Base-by-base conservation (phyloP, 2,888 invertebrate species). In the Dromius quadrimaculatus region DNA sequence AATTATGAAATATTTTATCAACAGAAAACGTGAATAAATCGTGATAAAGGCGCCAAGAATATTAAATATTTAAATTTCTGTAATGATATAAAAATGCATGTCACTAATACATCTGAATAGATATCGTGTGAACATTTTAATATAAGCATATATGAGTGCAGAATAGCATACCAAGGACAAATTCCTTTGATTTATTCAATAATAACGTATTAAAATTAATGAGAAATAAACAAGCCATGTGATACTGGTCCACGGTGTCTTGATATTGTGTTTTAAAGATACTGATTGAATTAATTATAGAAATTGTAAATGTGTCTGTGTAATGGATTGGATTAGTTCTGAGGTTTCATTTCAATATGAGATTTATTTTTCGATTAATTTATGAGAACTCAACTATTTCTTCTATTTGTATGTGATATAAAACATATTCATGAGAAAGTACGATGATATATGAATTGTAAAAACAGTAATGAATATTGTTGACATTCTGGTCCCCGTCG, bases 151-250 rank as follows among this genome's bases (percentile, higher is more conserved):
- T 41, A 17, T 41, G 41, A 41, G 41, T 41, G 2, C 41, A 41
- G 41, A 17, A 41, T 11, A 15, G 41, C 8, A 41, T n/a, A n/a
- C 22, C 66, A 66, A 66, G 66, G 66, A 38, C 54, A 66, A 20
- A 66, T 66, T 66, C 66, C 66, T 22, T 41, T 19, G 38, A 66
- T 54, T 66, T 66, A 66, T 57, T 66, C 66, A 66, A 66, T 66
- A 66, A 66, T 63, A 66, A 66, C 66, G 57, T 57, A 66, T 66
- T 66, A 41, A 38, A 57, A 41, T 66, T 23, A 38, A 65, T 65
- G 66, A 66, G 63, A 63, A 63, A 57, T 32, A 66, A 63, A 66
- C 57, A 54, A 20, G 57, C 57, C 15, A 23, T 23, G 11, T 50
- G 64, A 65, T 47, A 65, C 50, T 38, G n/a, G 62, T 62, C 38